These are phyloP conservation scores for Syrphus vitripennis DNA, from an alignment of 2,888 invertebrate genomes.

Conservation along the genomic window DNA sequence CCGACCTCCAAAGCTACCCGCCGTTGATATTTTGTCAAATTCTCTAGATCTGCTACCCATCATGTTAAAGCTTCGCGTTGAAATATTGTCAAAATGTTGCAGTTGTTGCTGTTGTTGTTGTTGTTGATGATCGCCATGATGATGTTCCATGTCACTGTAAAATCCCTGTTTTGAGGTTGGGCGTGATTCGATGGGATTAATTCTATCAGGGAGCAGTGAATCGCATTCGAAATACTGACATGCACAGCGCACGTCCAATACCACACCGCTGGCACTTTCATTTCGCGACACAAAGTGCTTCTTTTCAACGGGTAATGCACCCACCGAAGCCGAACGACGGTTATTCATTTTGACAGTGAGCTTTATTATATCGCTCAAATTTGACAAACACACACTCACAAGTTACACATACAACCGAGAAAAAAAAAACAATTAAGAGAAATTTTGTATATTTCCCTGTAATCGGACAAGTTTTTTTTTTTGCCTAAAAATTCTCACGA, in stretches of 20 bases:
- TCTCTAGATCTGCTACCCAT: conserved; percentile 72
- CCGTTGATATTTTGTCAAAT: conserved; percentile 73
- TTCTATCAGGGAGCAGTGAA: conserved; percentile 89
- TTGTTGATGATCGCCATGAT: conserved; percentile 21
- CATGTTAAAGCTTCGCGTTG: conserved; percentile 75
- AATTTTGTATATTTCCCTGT: conserved; percentile 13
- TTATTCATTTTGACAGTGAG: conserved; percentile 75
- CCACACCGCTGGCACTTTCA: conserved; percentile 87
- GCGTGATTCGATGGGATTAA: conserved; percentile 85
- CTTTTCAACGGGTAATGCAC: conserved; percentile 84
- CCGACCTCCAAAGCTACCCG: conserved; percentile 75
- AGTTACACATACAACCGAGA: conserved; percentile 24
- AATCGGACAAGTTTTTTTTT: conserved; percentile 10
- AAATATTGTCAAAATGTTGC: conserved; percentile 75
- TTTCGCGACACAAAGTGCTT: conserved; percentile 87
- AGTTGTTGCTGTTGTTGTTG: conserved; percentile 5
- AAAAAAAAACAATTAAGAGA: conserved; percentile 1
- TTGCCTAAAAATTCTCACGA: conserved; percentile 28
- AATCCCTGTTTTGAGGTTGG: conserved; percentile 84
- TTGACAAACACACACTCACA: conserved; percentile 27
- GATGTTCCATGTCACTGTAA: conserved; percentile 40
- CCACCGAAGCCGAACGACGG: conserved; percentile 87
- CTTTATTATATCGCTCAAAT: conserved; percentile 18
- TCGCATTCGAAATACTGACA: conserved; percentile 93
- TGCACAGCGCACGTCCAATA: conserved; percentile 91